Evolutionary conservation across 2,888 invertebrate genomes (phyloP).

Genomic region (Heliconius cydno): DNA sequence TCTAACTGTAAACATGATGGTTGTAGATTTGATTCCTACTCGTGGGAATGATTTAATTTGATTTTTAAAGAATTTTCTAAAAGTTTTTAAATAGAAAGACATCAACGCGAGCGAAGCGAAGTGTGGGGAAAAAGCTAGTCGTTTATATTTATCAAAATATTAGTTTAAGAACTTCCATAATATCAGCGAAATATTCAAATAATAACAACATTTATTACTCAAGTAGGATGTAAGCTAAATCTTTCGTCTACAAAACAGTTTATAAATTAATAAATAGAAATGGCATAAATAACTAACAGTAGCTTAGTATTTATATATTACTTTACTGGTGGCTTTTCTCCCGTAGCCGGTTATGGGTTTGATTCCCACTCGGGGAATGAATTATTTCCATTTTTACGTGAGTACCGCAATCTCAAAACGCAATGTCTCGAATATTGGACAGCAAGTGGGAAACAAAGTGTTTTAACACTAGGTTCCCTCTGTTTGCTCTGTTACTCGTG

Average conservation of each 20-base stretch:
- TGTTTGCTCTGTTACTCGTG: no score
- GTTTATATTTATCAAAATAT: not conserved
- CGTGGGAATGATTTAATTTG: not conserved
- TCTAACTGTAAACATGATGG: no score
- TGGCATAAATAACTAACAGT: not conserved
- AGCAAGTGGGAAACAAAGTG: not conserved
- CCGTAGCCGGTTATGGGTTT: no score
- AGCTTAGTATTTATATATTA: not conserved
- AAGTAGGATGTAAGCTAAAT: constrained; percentile 27
- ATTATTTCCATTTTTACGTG: no score
- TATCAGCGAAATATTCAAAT: constrained; percentile 14
- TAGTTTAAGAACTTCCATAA: not conserved
- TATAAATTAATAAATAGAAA: not conserved
- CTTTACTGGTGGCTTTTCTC: no score
- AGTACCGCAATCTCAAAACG: no score
- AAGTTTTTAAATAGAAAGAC: no score
- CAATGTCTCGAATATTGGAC: no score
- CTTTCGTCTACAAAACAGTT: constrained; percentile 26
- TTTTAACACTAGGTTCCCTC: not conserved
- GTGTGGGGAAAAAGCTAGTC: no score
- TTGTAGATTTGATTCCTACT: not conserved
- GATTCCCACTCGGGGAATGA: no score
- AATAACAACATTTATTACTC: constrained; percentile 20
- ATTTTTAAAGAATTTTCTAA: not conserved
- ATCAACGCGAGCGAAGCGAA: no score